Percentiles rank a stretch among this genome's conserved stretches.
Evolutionary conservation across 2,888 invertebrate species (phyloP).

Genomic region (Eucera pruinosa): DNA sequence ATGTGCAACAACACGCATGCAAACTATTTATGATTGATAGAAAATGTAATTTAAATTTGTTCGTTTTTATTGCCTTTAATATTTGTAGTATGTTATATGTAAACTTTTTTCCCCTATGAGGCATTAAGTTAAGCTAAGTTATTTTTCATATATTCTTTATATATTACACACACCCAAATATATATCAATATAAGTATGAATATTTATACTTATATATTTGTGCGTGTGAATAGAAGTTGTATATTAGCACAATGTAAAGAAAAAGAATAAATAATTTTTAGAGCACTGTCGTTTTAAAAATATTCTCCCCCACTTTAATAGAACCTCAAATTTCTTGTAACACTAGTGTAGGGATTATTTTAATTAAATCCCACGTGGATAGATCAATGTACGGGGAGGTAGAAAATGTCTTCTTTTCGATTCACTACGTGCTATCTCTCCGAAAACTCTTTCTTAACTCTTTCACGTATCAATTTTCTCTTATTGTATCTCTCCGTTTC

Average conservation of each 20-base stretch:
- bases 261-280: slow-evolving; percentile 69
- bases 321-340: no score
- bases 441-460: no score
- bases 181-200: slow-evolving; percentile 35
- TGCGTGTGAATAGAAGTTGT: slow-evolving; percentile 50
- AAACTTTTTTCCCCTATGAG: slow-evolving; percentile 50
- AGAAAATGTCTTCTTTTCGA: no score
- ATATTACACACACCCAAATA: slow-evolving; percentile 8
- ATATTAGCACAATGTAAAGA: slow-evolving; percentile 60
- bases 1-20: slow-evolving; percentile 47
- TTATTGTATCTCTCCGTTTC: no score
- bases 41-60: slow-evolving; percentile 44
- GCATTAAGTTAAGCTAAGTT: slow-evolving; percentile 29
- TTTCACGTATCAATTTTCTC: no score
- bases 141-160: slow-evolving; percentile 30
- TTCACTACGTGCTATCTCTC: no score
- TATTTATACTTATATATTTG: slow-evolving; percentile 41
- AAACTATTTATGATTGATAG: slow-evolving; percentile 41
- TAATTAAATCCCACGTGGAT: no score
- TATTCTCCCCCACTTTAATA: no score
- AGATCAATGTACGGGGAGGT: no score
- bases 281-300: slow-evolving; percentile 17
- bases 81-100: slow-evolving; percentile 47
- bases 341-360: no score
- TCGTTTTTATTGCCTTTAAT: slow-evolving; percentile 46